Base-by-base conservation (phyloP, 2,113 vertebrate genomes). In the Empidonax alnorum region DNA sequence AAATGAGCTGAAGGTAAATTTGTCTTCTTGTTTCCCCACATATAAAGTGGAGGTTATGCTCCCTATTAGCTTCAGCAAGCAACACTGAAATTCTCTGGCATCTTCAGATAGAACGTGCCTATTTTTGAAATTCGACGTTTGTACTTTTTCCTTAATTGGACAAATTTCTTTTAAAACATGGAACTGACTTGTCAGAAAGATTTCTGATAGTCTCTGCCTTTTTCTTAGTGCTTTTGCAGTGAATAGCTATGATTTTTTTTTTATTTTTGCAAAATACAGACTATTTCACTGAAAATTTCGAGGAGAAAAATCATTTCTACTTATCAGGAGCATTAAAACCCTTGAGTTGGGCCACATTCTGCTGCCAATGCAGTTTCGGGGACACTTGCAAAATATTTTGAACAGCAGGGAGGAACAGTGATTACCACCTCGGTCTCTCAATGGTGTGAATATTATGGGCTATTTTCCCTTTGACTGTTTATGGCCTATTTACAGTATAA, bases 391-490 rank as follows among this genome's bases (percentile, higher is more conserved):
- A 96, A 96, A 88, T 93, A 91, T 86, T 96, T 86, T 74, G 88
- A 97, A 75, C 96, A 95, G 93, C 68, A 61, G 93, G 93, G 84
- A 96, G 85, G 72, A 86, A 71, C 49, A 81, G 80, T 5, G 56
- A 96, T 96, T 96, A 86, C 85, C 56, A 75, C 78, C 78, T 88
- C 65, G 65, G 72, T 81, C 59, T 92, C 76, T 90, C 66, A 88
- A 20, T 49, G 47, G 68, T 94, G 73, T 94, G 93, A 94, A 90
- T 96, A 89, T 52, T 89, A 86, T 50, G 58, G 63, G 71, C 85
- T 95, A 94, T 97, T 97, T 97, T 97, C 68, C 62, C 55, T 91
- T 94, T 93, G 91, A 93, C 69, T 93, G 87, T 90, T 96, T 95
- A 80, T 68, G 82, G 72, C 78, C 87, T 93, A 78, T 95, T 91